phyloP scores from a whole-genome alignment of 2,113 vertebrate species.

The Ursus arctos region DNA sequence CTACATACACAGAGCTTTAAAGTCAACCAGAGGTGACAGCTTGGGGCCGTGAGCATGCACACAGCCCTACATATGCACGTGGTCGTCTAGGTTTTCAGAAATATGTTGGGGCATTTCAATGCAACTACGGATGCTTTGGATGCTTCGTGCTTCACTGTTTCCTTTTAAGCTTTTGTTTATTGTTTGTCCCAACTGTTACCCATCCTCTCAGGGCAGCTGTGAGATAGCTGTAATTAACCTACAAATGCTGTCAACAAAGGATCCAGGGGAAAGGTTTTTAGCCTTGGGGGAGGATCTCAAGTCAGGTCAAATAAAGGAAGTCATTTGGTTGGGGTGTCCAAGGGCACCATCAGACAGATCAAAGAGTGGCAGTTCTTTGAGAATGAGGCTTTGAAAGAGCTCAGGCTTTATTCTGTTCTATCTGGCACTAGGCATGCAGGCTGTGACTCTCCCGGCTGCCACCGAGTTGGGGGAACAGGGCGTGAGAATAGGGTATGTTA shows the following conservation, averaged over 20 bases:
- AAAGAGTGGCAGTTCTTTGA: neutral
- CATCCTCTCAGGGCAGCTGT: neutral
- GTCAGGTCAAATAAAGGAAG: neutral
- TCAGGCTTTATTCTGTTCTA: neutral
- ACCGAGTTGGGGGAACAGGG: neutral
- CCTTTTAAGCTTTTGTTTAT: neutral
- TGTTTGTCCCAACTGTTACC: neutral
- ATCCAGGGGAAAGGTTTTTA: neutral
- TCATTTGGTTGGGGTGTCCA: neutral
- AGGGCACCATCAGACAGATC: neutral
- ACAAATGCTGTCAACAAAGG: neutral
- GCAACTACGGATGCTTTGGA: neutral
- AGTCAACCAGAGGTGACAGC: neutral
- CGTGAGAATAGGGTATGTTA: neutral
- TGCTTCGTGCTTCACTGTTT: neutral
- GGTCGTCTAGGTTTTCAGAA: neutral
- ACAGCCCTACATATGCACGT: neutral
- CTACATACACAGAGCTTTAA: neutral
- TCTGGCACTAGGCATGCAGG: neutral
- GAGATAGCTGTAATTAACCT: neutral
- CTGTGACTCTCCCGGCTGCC: neutral
- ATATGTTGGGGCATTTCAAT: neutral
- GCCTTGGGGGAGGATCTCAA: neutral
- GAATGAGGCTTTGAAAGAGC: neutral
- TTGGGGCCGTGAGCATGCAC: neutral